phyloP scores from a whole-genome alignment of 1,140 invertebrate species.

The Caerostris darwini region DNA sequence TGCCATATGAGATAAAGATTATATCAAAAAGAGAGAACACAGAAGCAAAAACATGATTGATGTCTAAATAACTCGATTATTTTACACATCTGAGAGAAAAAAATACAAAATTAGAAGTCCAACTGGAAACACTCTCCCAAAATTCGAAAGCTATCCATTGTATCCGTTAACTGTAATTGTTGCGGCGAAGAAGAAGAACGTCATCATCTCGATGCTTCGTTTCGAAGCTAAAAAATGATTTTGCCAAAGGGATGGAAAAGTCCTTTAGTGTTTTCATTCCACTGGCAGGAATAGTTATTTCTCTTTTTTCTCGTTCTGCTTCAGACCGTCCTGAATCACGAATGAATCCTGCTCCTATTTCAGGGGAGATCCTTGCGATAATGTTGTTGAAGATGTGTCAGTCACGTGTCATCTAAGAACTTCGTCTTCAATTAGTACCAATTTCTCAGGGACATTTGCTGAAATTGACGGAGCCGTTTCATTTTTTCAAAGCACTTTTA shows the following conservation, averaged over 20 bases:
- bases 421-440: conserved; percentile 45
- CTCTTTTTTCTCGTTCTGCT: background rate
- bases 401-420: background rate
- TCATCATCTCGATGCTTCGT: background rate
- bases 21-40: too few relatives aligned
- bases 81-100: too few relatives aligned
- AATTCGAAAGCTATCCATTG: background rate
- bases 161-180: background rate
- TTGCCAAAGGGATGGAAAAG: conserved; percentile 10
- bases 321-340: conserved; percentile 2
- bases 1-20: too few relatives aligned
- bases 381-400: conserved; percentile 51
- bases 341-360: conserved; percentile 27
- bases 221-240: conserved; percentile 26
- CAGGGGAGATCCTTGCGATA: conserved; percentile 25
- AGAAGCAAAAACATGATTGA: too few relatives aligned
- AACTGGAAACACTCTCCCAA: too few relatives aligned
- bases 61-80: too few relatives aligned
- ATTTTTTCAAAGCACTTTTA: conserved; percentile 40
- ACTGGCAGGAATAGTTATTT: background rate
- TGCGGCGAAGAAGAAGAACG: background rate
- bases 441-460: conserved; percentile 61
- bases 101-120: too few relatives aligned
- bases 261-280: conserved; percentile 18
- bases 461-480: conserved; percentile 60